Percentiles rank a stretch among this genome's conserved stretches.
Conservation (phyloP, 2,113 vertebrate genomes). For the Centropus bengalensis region DNA sequence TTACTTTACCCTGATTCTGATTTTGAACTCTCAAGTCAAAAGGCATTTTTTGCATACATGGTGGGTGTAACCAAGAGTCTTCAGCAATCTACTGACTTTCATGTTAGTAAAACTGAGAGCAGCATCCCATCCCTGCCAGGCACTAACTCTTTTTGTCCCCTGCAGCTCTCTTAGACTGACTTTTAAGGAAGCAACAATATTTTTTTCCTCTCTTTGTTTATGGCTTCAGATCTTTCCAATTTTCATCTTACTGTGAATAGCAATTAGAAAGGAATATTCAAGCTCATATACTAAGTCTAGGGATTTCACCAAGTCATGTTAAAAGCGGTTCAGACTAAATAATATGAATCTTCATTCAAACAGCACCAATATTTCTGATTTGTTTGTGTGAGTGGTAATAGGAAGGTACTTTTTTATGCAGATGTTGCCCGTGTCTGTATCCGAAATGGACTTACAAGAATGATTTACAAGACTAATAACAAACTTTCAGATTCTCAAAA, state of each 20-base stretch:
- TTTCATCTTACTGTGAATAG: background rate
- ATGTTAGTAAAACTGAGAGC: background rate
- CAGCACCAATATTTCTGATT: background rate
- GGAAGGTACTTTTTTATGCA: background rate
- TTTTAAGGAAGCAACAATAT: background rate
- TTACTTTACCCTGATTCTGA: background rate
- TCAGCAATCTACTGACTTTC: background rate
- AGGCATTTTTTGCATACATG: background rate
- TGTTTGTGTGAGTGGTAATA: background rate
- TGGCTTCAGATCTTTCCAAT: background rate
- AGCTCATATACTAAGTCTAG: background rate
- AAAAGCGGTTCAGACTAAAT: background rate
- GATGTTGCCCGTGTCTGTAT: background rate
- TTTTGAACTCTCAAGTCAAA: background rate
- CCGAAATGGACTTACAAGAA: background rate
- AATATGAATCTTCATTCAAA: background rate
- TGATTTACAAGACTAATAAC: background rate
- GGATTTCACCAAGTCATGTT: background rate
- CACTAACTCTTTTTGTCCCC: background rate
- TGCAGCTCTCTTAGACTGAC: background rate
- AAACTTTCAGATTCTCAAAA: background rate
- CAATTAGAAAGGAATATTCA: background rate
- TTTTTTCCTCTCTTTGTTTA: background rate
- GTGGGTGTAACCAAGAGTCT: background rate
- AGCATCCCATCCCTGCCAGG: background rate